Percentiles rank a stretch among this genome's conserved stretches.
Evolutionary conservation across 64 coral and sea anemone genomes (phyloP).

Genomic region (Trachythela sp.): DNA sequence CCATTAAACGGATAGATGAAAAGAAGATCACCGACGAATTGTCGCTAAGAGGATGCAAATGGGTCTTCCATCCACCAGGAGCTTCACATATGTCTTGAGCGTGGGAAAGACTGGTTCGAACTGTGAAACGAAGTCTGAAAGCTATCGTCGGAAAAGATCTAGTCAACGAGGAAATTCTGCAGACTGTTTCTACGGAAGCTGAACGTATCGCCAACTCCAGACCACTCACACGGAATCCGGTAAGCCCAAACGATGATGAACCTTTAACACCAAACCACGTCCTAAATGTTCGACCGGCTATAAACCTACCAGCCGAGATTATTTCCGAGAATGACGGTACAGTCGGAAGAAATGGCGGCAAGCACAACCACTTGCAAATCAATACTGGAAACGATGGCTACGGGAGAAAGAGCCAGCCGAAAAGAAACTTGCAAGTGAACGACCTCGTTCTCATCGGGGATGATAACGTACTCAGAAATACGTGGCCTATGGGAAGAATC

Average conservation of each 20-base stretch:
- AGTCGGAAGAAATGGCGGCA: neutral
- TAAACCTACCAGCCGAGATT: neutral
- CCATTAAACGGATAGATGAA: slow-evolving; percentile 30
- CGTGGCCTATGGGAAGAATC: neutral
- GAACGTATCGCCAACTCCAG: slow-evolving; percentile 41
- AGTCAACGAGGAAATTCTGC: slow-evolving; percentile 42
- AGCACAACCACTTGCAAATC: neutral
- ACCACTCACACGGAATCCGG: slow-evolving; percentile 29
- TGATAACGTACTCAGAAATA: neutral
- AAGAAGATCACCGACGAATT: neutral
- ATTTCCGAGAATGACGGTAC: neutral
- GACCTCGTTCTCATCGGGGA: neutral
- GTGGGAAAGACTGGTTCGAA: slow-evolving; percentile 41
- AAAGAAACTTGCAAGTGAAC: neutral
- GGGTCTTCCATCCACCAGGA: slow-evolving; percentile 53
- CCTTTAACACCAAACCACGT: neutral
- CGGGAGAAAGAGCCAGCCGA: neutral
- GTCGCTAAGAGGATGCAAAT: neutral
- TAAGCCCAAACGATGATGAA: slow-evolving; percentile 21
- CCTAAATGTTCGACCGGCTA: neutral
- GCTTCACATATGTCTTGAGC: slow-evolving; percentile 55
- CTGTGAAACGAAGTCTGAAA: slow-evolving; percentile 39
- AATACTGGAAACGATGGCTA: slow-evolving; percentile 1
- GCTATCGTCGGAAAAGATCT: slow-evolving; percentile 39
- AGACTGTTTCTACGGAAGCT: slow-evolving; percentile 35